These are phyloP conservation scores for Sitodiplosis mosellana DNA, from an alignment of 1,140 invertebrate species.

Conservation along the genomic window DNA sequence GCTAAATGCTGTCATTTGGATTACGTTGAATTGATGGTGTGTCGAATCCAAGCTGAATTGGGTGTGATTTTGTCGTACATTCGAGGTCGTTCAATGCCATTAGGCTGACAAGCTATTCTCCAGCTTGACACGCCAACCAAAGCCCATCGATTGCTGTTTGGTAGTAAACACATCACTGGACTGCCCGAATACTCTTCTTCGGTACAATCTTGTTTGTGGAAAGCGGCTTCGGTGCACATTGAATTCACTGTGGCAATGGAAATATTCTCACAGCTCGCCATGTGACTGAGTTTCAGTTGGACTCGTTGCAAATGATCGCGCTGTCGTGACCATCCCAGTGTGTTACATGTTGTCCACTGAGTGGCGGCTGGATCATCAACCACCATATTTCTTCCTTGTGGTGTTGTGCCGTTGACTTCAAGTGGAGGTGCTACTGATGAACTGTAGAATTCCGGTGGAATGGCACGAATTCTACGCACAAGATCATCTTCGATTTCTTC, in stretches of 20 bases:
- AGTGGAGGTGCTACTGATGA: too few species aligned
- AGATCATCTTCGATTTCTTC: background rate
- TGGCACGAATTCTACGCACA: background rate
- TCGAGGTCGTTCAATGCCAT: slow-evolving; percentile 50
- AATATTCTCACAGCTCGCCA: slow-evolving; percentile 65
- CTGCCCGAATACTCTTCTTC: slow-evolving; percentile 75
- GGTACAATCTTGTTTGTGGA: slow-evolving; percentile 58
- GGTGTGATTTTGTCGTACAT: slow-evolving; percentile 65
- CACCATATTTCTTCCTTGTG: background rate
- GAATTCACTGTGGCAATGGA: slow-evolving; percentile 65
- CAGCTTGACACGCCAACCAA: slow-evolving; percentile 57
- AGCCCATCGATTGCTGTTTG: slow-evolving; percentile 45
- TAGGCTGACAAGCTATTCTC: slow-evolving; percentile 55
- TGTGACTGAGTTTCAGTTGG: slow-evolving; percentile 47
- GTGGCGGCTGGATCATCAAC: background rate
- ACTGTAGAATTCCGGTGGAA: background rate
- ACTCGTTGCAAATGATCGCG: slow-evolving; percentile 59
- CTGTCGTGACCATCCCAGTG: slow-evolving; percentile 64
- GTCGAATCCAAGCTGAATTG: slow-evolving; percentile 61
- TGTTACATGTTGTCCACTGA: slow-evolving; percentile 46
- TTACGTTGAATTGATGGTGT: slow-evolving; percentile 35
- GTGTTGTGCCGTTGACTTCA: background rate
- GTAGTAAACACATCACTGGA: slow-evolving; percentile 54
- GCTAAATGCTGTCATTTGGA: background rate
- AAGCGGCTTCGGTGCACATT: slow-evolving; percentile 61